A percentile compares a stretch with the other conserved stretches of the same genome.
Conservation (phyloP, 2,888 invertebrate genomes). For the Ypsolopha sequella region DNA sequence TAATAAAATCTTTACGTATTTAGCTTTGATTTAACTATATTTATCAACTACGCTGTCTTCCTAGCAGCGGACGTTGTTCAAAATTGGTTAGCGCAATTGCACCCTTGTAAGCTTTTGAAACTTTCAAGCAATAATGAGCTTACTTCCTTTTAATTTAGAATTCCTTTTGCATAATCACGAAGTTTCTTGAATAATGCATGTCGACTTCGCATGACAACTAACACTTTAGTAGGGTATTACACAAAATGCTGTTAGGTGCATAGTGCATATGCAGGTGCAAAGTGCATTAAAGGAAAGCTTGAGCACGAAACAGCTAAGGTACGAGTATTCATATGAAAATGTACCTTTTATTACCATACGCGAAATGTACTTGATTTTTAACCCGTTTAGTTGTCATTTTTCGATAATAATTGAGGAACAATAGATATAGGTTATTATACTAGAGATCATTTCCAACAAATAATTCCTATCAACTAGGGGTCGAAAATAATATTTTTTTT, state of each 20-base stretch:
- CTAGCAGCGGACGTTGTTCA: background rate
- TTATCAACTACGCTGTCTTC: background rate
- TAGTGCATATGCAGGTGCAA: background rate
- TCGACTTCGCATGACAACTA: background rate
- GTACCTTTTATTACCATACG: no score
- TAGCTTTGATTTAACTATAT: no score
- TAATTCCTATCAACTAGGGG: no score
- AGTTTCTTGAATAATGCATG: background rate
- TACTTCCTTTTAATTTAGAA: background rate
- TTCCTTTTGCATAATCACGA: background rate
- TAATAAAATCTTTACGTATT: no score
- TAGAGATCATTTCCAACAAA: no score
- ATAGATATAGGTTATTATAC: no score
- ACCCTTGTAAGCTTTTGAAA: background rate
- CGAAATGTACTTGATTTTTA: no score
- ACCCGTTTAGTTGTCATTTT: no score
- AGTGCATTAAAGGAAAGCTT: background rate
- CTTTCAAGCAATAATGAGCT: background rate
- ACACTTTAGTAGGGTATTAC: background rate
- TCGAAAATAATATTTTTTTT: no score
- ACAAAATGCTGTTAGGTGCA: background rate
- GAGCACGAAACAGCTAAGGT: background rate
- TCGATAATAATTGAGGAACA: no score
- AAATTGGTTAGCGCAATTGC: background rate
- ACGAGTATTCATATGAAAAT: no score